Percentiles rank a stretch among this genome's conserved stretches.
phyloP scores from a whole-genome alignment of 2,888 invertebrate species.

The Criorhina ranunculi region DNA sequence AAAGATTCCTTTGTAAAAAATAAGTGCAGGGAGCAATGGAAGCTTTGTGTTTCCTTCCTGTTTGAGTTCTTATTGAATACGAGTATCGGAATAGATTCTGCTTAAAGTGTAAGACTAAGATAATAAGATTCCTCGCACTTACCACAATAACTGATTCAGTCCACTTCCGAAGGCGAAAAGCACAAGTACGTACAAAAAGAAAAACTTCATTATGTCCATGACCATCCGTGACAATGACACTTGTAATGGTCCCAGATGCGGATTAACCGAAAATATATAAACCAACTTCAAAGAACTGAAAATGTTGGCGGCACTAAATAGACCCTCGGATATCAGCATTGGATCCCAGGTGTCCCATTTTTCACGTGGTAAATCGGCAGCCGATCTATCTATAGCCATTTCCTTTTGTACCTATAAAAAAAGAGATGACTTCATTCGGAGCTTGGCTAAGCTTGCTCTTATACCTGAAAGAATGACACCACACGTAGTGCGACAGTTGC shows the following conservation, averaged over 20 bases:
- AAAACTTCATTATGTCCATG: conserved; percentile 98
- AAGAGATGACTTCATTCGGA: conserved; percentile 85
- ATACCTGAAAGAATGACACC: conserved; percentile 97
- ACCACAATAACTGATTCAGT: conserved; percentile 84
- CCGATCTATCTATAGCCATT: conserved; percentile 86
- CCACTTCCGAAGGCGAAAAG: conserved; percentile 98
- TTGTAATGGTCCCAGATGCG: conserved; percentile 97
- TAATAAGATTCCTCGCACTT: conserved; percentile 46
- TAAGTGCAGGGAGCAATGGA: too few species aligned
- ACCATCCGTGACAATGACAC: conserved; percentile 97
- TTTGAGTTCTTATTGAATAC: too few species aligned
- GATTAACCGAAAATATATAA: conserved; percentile 98
- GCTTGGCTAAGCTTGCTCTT: not conserved
- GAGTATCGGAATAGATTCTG: too few species aligned
- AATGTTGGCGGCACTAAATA: conserved; percentile 99
- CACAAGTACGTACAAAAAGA: conserved; percentile 95
- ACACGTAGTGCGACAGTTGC: conserved; percentile 97
- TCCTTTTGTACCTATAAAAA: conserved; percentile 89
- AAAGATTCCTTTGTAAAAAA: too few species aligned
- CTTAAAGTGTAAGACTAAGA: too few species aligned
- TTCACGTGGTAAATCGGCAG: conserved; percentile 90
- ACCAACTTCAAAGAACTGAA: conserved; percentile 98
- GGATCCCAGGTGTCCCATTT: conserved; percentile 99
- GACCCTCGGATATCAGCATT: conserved; percentile 97
- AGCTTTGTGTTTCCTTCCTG: too few species aligned